Percentiles rank a stretch among this genome's conserved stretches.
phyloP scores from a whole-genome alignment of 2,888 invertebrate genomes.

The Agrochola lychnidis region DNA sequence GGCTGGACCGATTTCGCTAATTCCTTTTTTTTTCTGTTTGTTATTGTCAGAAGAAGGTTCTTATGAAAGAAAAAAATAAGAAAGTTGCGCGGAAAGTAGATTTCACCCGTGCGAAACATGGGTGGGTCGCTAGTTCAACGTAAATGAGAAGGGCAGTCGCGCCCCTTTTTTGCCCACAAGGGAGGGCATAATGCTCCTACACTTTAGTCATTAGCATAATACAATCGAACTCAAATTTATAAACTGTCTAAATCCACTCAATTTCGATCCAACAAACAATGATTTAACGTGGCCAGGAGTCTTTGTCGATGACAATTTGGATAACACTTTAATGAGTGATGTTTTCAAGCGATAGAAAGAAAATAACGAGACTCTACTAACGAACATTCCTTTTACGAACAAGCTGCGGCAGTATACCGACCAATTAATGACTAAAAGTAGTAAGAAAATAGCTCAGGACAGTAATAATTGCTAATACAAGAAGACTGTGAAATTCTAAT shows the following conservation, averaged over 20 bases:
- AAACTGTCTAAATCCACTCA: neutral
- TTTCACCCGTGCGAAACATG: no score
- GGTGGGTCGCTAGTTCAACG: neutral
- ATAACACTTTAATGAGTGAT: slow-evolving; percentile 36
- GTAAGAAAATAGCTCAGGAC: slow-evolving; percentile 39
- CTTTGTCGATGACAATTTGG: slow-evolving; percentile 11
- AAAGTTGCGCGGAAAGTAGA: no score
- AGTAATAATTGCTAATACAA: slow-evolving; percentile 27
- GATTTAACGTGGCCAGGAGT: neutral
- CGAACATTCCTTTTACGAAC: slow-evolving; percentile 33
- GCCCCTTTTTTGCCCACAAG: neutral
- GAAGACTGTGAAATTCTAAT: slow-evolving; percentile 45
- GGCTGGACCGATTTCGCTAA: no score
- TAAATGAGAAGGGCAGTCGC: neutral
- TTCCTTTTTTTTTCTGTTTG: no score
- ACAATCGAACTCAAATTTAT: neutral
- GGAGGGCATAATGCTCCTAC: neutral
- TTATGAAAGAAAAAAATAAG: no score
- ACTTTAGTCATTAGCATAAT: neutral
- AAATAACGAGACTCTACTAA: slow-evolving; percentile 37
- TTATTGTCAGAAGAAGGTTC: no score
- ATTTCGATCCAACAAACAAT: neutral
- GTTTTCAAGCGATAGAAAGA: slow-evolving; percentile 31
- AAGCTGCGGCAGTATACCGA: slow-evolving; percentile 7
- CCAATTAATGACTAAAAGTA: slow-evolving; percentile 49